Evolutionary conservation across 2,797 vertebrate genomes (phyloP), one percentile per base, ranked within the genome.

Genomic region (Eulemur coronatus): DNA sequence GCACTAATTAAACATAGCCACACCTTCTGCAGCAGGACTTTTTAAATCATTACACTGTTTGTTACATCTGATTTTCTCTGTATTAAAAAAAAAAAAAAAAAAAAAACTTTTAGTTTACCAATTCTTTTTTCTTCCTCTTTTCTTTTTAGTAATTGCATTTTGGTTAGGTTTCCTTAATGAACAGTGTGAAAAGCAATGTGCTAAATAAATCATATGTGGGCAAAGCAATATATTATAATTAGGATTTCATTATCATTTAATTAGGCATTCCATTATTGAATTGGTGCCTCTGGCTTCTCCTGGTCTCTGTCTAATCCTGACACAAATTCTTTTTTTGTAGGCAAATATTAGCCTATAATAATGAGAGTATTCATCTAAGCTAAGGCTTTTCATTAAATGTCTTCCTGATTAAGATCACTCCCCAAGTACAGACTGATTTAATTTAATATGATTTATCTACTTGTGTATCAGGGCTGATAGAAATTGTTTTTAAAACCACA

Each of bases 201-300:
- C 96, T 98, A 98, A 98, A 98, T 98, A 98, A 98, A 96, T 98
- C 97, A 97, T 98, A 95, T 97, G 94, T 2, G 3, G 97, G 84
- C 95, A 98, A 98, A 98, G 98, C 97, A 98, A 93, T 98, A 97
- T 96, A 98, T 98, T 98, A 98, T 98, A 98, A 98, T 98, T 99
- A 99, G 96, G 94, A 97, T 98, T 98, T 97, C 95, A 98, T 98
- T 99, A 98, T 98, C 96, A 97, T 98, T 98, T 98, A 98, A 98
- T 99, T 98, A 99, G 98, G 95, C 96, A 96, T 98, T 98, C 96
- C 93, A 95, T 98, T 98, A 98, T 98, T 98, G 97, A 98, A 98
- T 98, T 98, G 98, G 97, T 98, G 97, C 98, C 96, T 98, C 98
- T 97, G 95, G 96, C 98, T 98, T 98, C 97, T 98, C 90, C 86